phyloP scores from a whole-genome alignment of 1,140 invertebrate genomes.

The Trichomalopsis sarcophagae region DNA sequence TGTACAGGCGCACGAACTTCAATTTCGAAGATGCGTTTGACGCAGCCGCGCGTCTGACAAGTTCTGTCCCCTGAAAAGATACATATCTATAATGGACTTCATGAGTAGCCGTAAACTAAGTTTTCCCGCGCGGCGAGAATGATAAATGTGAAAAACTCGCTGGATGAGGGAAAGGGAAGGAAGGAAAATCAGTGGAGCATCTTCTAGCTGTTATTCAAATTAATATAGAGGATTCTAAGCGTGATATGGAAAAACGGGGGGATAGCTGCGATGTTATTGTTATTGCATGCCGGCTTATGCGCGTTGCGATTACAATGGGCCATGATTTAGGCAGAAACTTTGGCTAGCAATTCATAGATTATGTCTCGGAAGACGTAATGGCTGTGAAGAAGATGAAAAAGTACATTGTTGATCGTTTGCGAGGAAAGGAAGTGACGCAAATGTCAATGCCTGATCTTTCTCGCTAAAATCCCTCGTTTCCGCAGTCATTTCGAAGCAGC shows the following conservation, averaged over 20 bases:
- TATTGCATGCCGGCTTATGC: too few species aligned
- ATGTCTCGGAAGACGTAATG: neutral
- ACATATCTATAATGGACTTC: slow-evolving; percentile 29
- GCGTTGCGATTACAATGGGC: neutral
- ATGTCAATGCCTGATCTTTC: neutral
- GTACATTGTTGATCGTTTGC: too few species aligned
- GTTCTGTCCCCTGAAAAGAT: slow-evolving; percentile 18
- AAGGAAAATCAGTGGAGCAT: too few species aligned
- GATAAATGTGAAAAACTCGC: slow-evolving; percentile 7
- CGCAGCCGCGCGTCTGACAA: neutral
- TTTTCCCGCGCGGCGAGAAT: neutral
- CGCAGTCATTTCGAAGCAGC: neutral
- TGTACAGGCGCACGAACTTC: neutral
- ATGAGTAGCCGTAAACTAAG: neutral
- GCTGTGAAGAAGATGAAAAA: neutral
- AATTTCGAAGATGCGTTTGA: slow-evolving; percentile 29
- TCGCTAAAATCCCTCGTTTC: neutral
- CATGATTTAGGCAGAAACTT: neutral
- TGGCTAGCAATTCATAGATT: neutral
- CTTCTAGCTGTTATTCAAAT: neutral
- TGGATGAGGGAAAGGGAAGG: neutral
- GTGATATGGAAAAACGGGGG: neutral
- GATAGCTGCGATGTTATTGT: neutral
- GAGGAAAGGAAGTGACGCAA: neutral
- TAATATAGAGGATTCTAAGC: neutral